Percentiles rank a stretch among this genome's conserved stretches.
These are phyloP conservation scores for Parapsyche elsis DNA, from an alignment of 1,140 invertebrate species.

Conservation along the genomic window DNA sequence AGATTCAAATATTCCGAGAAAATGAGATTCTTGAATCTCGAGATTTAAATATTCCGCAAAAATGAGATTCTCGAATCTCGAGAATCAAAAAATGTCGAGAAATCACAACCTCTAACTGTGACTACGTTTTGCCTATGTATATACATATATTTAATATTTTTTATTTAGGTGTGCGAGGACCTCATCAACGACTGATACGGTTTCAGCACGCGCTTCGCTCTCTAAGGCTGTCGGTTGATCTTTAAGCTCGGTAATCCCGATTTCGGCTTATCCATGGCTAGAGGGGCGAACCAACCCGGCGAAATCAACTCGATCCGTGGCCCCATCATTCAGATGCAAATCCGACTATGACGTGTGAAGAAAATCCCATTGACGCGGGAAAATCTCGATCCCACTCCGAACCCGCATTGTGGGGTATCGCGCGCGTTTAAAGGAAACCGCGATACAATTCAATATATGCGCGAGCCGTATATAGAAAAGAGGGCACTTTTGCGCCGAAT, in stretches of 20 bases:
- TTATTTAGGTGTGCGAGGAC: background rate
- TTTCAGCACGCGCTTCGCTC: background rate
- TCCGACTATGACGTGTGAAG: background rate
- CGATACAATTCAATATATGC: too few relatives aligned
- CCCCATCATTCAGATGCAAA: slow-evolving; percentile 1
- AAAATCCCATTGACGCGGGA: slow-evolving; percentile 4
- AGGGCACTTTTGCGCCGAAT: too few relatives aligned
- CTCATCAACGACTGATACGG: background rate
- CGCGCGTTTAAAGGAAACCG: too few relatives aligned
- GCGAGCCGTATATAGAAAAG: too few relatives aligned
- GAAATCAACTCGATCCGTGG: slow-evolving; percentile 7
- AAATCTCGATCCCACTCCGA: background rate
- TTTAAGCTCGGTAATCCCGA: background rate
- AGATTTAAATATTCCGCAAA: too few relatives aligned
- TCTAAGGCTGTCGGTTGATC: background rate
- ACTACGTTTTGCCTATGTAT: background rate
- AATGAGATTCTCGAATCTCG: too few relatives aligned
- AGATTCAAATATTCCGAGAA: too few relatives aligned
- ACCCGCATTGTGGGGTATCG: background rate
- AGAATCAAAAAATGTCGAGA: too few relatives aligned
- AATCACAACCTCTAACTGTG: background rate
- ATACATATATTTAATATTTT: background rate
- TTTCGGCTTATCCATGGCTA: background rate
- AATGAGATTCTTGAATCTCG: too few relatives aligned
- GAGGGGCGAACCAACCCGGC: background rate